These are phyloP conservation scores for Cuculus canorus DNA, from an alignment of 2,797 vertebrate genomes.

Conservation along the genomic window DNA sequence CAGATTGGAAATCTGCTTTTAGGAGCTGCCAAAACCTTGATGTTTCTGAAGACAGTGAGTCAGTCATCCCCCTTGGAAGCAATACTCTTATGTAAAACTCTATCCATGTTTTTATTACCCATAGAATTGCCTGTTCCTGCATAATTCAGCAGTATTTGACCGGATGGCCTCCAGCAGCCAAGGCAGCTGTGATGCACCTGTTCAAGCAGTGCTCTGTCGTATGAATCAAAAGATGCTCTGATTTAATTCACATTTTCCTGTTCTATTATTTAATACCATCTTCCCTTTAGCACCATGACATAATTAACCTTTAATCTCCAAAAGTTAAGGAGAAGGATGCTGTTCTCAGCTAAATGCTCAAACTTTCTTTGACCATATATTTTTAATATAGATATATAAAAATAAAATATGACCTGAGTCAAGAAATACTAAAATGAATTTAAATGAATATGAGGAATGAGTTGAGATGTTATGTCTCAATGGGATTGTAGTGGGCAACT, in stretches of 20 bases:
- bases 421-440: constrained; percentile 2
- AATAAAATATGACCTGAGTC: neutral
- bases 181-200: neutral
- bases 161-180: neutral
- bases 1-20: neutral
- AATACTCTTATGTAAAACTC: constrained; percentile 20
- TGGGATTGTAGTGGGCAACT: neutral
- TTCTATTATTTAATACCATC: constrained; percentile 26
- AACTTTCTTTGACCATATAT: neutral
- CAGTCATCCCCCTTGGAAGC: neutral
- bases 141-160: constrained; percentile 32
- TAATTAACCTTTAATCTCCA: constrained; percentile 30
- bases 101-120: constrained; percentile 14
- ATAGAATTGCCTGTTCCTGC: neutral
- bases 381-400: neutral
- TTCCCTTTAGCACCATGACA: neutral
- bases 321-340: neutral
- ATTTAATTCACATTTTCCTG: neutral
- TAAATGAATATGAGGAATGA: neutral
- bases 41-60: neutral
- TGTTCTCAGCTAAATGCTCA: neutral
- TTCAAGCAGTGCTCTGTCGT: neutral
- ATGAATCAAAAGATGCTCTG: neutral
- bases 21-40: constrained; percentile 10
- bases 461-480: neutral